A percentile compares a stretch with the other conserved stretches of the same genome.
phyloP scores from a whole-genome alignment of 2,113 vertebrate species.

The pig (Sus scrofa) region DNA sequence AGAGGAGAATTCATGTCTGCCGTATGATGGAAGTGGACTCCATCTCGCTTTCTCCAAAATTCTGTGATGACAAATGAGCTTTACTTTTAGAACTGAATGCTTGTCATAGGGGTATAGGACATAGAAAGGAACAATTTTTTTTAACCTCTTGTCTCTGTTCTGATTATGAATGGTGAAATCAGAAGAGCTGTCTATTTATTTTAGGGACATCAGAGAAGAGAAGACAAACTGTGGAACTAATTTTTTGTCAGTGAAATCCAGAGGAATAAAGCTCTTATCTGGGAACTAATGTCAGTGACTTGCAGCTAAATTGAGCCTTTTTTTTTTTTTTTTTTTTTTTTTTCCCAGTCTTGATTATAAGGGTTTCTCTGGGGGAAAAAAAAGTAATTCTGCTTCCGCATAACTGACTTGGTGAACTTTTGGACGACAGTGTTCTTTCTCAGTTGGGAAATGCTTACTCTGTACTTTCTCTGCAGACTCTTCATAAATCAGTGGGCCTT shows the following conservation, averaged over 20 bases:
- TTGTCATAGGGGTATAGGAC: neutral
- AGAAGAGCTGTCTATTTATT: neutral
- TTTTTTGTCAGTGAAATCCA: neutral
- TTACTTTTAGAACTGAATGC: neutral
- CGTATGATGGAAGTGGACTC: neutral
- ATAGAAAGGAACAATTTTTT: neutral
- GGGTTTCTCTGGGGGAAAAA: neutral
- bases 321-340: neutral
- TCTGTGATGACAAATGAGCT: slow-evolving; percentile 1
- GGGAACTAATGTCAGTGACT: neutral
- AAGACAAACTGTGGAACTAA: neutral
- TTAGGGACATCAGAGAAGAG: neutral
- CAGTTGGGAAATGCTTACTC: neutral
- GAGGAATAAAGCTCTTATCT: neutral
- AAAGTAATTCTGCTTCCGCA: neutral
- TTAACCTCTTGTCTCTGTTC: neutral
- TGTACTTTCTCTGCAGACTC: neutral
- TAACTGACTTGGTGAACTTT: neutral
- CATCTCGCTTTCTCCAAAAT: neutral
- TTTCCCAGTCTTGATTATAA: neutral
- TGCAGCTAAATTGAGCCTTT: neutral
- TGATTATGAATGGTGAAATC: neutral
- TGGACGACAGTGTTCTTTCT: neutral
- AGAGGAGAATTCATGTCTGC: neutral
- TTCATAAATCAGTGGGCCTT: neutral